These are phyloP conservation scores for Parotia lawesii DNA, from an alignment of 2,113 vertebrate genomes.

Conservation along the genomic window DNA sequence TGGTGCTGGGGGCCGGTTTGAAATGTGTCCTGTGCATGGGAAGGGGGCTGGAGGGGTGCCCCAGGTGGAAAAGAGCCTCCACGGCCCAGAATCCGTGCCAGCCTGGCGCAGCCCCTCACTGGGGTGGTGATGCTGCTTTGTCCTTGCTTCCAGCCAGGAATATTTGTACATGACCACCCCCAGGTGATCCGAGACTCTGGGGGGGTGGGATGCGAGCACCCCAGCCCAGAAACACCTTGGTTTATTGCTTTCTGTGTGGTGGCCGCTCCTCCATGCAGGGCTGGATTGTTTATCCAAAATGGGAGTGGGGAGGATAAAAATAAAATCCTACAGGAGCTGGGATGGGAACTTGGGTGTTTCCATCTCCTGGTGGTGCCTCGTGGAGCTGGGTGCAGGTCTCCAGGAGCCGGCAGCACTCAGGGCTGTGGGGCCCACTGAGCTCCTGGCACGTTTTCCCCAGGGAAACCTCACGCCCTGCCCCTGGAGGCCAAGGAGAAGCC, in stretches of 20 bases:
- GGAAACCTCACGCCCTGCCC: conserved; percentile 78
- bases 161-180: accelerated
- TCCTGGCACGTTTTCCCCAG: conserved; percentile 32
- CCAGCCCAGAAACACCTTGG: not conserved
- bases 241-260: not conserved
- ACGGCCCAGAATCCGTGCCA: not conserved
- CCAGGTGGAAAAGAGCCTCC: not conserved
- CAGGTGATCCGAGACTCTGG: accelerated
- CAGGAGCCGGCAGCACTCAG: not conserved
- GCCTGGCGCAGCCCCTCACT: accelerated
- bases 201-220: not conserved
- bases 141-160: not conserved
- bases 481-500: conserved; percentile 79
- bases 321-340: not conserved
- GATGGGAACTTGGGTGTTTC: not conserved
- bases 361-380: not conserved
- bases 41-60: not conserved
- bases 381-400: not conserved
- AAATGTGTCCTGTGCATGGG: not conserved
- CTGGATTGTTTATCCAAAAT: not conserved
- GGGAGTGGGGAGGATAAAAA: not conserved
- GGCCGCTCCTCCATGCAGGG: not conserved
- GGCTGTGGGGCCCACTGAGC: accelerated
- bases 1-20: accelerated
- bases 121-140: not conserved